A percentile compares a stretch with the other conserved stretches of the same genome.
phyloP scores from a whole-genome alignment of 2,797 vertebrate species.

The Myioborus melanocephalus region DNA sequence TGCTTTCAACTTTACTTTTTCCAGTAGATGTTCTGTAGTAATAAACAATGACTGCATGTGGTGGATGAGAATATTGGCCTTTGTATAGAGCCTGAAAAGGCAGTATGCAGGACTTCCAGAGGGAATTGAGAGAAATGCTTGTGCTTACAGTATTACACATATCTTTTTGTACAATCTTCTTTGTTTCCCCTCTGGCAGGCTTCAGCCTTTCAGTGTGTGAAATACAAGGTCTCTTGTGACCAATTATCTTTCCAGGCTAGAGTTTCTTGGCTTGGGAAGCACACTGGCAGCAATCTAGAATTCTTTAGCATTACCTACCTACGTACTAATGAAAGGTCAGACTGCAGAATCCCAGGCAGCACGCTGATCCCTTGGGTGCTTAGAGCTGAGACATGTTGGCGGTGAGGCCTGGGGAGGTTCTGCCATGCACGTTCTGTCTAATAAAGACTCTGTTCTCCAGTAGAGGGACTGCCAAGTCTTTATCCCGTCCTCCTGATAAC shows the following conservation, averaged over 20 bases:
- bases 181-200: conserved; percentile 51
- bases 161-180: conserved; percentile 37
- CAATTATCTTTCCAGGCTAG: conserved; percentile 44
- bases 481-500: background rate
- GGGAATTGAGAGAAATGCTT: background rate
- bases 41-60: background rate
- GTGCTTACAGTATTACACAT: background rate
- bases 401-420: background rate
- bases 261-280: conserved; percentile 46
- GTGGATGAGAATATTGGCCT: background rate
- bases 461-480: background rate
- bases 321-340: conserved; percentile 50
- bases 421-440: background rate
- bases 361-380: background rate
- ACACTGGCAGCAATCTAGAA: conserved; percentile 44
- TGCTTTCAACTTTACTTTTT: background rate
- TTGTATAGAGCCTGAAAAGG: conserved; percentile 2
- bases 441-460: background rate
- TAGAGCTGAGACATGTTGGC: conserved; percentile 8
- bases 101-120: background rate
- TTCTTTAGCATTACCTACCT: conserved; percentile 56
- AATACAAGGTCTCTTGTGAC: conserved; percentile 46
- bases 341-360: conserved; percentile 17
- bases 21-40: background rate
- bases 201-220: conserved; percentile 51